Evolutionary conservation across 2,113 vertebrate species (phyloP).

Genomic region (Silurus glanis): DNA sequence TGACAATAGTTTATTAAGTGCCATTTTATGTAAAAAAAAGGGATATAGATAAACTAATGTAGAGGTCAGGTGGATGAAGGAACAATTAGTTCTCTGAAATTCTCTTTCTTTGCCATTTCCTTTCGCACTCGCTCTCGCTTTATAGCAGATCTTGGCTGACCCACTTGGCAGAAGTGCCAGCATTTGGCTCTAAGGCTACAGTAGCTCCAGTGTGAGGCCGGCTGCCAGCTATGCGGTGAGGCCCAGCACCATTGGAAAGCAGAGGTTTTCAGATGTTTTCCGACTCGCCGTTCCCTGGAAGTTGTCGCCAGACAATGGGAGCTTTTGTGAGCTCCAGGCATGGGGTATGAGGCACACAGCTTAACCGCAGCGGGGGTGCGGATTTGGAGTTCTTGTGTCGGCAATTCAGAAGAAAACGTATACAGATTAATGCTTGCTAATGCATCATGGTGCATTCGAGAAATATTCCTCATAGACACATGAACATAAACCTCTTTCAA

Average conservation of each 20-base stretch:
- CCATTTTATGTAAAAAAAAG: not conserved
- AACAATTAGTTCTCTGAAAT: slow-evolving; percentile 14
- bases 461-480: not conserved
- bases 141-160: slow-evolving; percentile 56
- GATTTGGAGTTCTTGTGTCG: not conserved
- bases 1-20: not conserved
- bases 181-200: slow-evolving; percentile 59
- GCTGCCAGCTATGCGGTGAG: slow-evolving; percentile 48
- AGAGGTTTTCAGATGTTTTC: slow-evolving; percentile 60
- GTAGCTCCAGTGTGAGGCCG: slow-evolving; percentile 33
- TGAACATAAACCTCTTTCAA: not conserved
- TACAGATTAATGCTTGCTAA: not conserved
- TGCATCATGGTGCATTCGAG: not conserved
- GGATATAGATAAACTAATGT: not conserved
- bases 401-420: slow-evolving; percentile 6
- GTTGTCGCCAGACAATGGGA: slow-evolving; percentile 64
- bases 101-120: slow-evolving; percentile 10
- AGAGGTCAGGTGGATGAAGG: not conserved
- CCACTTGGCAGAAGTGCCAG: slow-evolving; percentile 64
- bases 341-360: slow-evolving; percentile 51
- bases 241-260: slow-evolving; percentile 58
- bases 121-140: slow-evolving; percentile 20
- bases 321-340: slow-evolving; percentile 60
- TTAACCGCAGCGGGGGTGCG: slow-evolving; percentile 5
- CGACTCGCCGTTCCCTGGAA: slow-evolving; percentile 54